A percentile compares a stretch with the other conserved stretches of the same genome.
phyloP scores from a whole-genome alignment of 1,140 invertebrate genomes.

The Heliconius congener region DNA sequence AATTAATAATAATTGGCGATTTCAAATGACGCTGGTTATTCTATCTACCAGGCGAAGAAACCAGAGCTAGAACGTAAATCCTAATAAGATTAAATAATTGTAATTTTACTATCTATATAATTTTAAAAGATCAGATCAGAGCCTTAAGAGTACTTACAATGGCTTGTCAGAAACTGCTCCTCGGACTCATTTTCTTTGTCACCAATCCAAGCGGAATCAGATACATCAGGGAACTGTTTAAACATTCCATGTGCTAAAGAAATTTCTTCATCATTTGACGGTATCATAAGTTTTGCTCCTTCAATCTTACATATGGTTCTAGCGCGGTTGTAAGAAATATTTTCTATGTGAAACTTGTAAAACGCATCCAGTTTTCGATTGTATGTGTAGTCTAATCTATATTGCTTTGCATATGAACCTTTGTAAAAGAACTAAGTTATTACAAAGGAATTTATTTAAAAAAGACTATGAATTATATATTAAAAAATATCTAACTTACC shows the following conservation, averaged over 20 bases:
- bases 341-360: conserved; percentile 60
- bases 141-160: background rate
- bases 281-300: conserved; percentile 46
- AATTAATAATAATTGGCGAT: too few relatives aligned
- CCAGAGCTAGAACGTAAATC: too few relatives aligned
- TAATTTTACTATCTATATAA: too few relatives aligned
- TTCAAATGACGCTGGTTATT: too few relatives aligned
- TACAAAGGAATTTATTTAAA: background rate
- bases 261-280: conserved; percentile 41
- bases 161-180: background rate
- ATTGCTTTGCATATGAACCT: conserved; percentile 37
- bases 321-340: background rate
- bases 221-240: conserved; percentile 58
- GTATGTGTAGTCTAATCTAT: conserved; percentile 56
- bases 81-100: too few relatives aligned
- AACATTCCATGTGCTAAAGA: conserved; percentile 52
- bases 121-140: background rate
- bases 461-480: background rate
- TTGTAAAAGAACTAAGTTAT: background rate
- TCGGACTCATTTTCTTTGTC: conserved; percentile 36
- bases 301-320: conserved; percentile 42
- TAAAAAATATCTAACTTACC: background rate
- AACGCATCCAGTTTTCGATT: conserved; percentile 52
- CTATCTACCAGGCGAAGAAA: too few relatives aligned
- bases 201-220: conserved; percentile 45